A percentile compares a stretch with the other conserved stretches of the same genome.
phyloP scores from a whole-genome alignment of 2,113 vertebrate genomes.

The Pyrgilauda ruficollis region DNA sequence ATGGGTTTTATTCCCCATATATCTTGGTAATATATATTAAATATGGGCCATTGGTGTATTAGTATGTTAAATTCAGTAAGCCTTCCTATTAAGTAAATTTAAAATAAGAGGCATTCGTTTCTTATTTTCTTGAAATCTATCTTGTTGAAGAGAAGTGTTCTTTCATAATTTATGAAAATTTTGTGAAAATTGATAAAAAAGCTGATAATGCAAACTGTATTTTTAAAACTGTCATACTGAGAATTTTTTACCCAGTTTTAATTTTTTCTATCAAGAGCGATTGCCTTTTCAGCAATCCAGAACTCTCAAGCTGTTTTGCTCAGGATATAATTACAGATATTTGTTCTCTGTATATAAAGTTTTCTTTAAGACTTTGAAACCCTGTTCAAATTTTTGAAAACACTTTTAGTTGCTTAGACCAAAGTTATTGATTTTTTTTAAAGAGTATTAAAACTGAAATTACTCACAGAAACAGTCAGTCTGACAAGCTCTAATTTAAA shows the following conservation, averaged over 20 bases:
- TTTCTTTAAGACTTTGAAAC: not conserved
- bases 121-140: not conserved
- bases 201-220: not conserved
- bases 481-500: not conserved
- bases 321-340: not conserved
- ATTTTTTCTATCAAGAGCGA: not conserved
- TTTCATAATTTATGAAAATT: not conserved
- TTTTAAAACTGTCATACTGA: not conserved
- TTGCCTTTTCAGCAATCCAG: not conserved
- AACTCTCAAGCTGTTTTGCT: not conserved
- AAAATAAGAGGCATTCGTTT: not conserved
- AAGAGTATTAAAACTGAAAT: not conserved
- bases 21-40: not conserved
- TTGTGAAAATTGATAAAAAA: not conserved
- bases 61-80: not conserved
- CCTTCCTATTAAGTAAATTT: not conserved
- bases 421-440: not conserved
- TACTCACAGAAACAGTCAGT: not conserved
- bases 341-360: not conserved
- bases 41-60: not conserved
- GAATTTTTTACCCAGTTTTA: not conserved
- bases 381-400: not conserved
- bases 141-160: not conserved
- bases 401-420: not conserved
- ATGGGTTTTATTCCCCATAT: fast-evolving